phyloP scores from a whole-genome alignment of 2,797 vertebrate species.

The Danio albolineatus region DNA sequence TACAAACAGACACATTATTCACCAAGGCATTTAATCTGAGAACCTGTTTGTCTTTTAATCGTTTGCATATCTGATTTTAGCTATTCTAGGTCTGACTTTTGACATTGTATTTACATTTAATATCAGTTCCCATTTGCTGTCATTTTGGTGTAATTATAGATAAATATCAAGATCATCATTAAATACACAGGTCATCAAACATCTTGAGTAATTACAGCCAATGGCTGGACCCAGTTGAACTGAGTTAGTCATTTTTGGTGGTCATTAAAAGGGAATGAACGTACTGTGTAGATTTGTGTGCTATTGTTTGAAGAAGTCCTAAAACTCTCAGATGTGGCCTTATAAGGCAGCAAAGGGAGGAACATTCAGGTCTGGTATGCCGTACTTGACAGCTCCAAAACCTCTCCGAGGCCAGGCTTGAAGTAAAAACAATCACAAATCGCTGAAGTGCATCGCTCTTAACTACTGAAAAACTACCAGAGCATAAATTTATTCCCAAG shows the following conservation, averaged over 20 bases:
- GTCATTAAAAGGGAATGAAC: constrained; percentile 51
- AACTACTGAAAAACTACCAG: constrained; percentile 15
- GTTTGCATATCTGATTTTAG: not conserved
- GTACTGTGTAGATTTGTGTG: constrained; percentile 48
- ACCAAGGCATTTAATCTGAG: not conserved
- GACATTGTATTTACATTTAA: not conserved
- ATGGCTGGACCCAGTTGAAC: not conserved
- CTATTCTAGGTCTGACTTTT: not conserved
- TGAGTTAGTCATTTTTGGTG: constrained; percentile 54
- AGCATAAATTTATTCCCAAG: constrained; percentile 16
- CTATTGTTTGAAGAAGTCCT: constrained; percentile 60
- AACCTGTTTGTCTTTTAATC: not conserved
- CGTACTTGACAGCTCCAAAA: constrained; percentile 36
- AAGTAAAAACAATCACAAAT: constrained; percentile 38
- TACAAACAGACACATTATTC: constrained; percentile 29
- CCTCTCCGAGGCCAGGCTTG: constrained; percentile 14
- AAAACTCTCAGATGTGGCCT: constrained; percentile 62
- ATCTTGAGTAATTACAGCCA: constrained; percentile 25
- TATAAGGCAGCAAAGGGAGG: constrained; percentile 63
- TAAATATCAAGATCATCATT: constrained; percentile 14
- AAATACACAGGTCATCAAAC: constrained; percentile 7
- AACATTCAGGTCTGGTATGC: constrained; percentile 60
- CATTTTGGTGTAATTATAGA: constrained; percentile 1
- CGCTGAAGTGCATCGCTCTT: constrained; percentile 12
- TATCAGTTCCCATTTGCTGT: not conserved